Evolutionary conservation across 2,888 invertebrate species (phyloP), one percentile per base, ranked within the genome.

Genomic region (Netelia fuscicornis): DNA sequence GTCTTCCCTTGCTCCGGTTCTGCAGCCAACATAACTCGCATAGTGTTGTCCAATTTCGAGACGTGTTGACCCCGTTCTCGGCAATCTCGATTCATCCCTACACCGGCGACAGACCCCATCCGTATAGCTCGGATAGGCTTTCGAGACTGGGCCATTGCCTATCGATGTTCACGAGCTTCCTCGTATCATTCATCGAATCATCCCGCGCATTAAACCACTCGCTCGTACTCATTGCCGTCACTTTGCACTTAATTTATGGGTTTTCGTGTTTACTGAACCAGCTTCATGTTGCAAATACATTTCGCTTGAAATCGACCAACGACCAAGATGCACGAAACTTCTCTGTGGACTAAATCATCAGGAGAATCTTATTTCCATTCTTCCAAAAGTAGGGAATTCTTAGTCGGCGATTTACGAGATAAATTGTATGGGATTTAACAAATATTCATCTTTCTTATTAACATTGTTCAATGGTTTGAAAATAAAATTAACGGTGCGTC

Each of bases 1-100:
- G 85, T 75, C 87, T 81, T 74, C 25, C 70, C 54, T 58, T 37
- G 62, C 76, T 62, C 70, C 56, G 54, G 20, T 64, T 44, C 68
- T 17, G 82, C 77, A 64, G 70, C 88, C 86, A 87, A 90, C 90
- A 90, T 89, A 90, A 90, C 89, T 89, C 85, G 88, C 87, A 87
- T 89, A 87, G 83, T 87, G 89, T 87, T 88, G 89, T 89, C 83
- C 88, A 90, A 90, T 90, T 88, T 87, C 86, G 81, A 83, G 72
- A 81, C 83, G 75, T 44, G 77, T 67, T 83, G 72, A 58, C 75
- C 78, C 62, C 60, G 76, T 75, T 75, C 75, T 58, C 65, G 48
- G 48, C 48, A 48, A 48, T 10, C 48, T 13, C 48, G 48, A 70
- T 44, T 44, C 17, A 70, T 56, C 48, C 23, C 67, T 23, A 67